A percentile compares a stretch with the other conserved stretches of the same genome.
Evolutionary conservation across 1,140 invertebrate genomes (phyloP).

Genomic region (Lucilia sericata): DNA sequence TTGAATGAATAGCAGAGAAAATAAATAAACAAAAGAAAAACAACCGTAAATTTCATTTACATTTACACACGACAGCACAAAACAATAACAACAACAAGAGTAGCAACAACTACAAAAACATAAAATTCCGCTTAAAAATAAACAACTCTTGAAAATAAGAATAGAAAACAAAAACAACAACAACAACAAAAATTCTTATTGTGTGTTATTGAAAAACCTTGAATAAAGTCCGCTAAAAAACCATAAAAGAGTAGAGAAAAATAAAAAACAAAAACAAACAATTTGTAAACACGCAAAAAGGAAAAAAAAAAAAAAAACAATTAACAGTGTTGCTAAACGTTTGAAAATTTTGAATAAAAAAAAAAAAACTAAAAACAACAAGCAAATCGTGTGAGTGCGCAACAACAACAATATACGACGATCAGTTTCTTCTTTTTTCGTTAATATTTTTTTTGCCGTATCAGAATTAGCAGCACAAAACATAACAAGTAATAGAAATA

Average conservation of each 20-base stretch:
- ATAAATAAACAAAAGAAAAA: slow-evolving; percentile 31
- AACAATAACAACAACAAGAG: not conserved
- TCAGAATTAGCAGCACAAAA: slow-evolving; percentile 32
- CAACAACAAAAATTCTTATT: slow-evolving; percentile 10
- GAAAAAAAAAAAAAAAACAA: not conserved
- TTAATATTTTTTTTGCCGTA: slow-evolving; percentile 6
- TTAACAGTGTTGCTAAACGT: not conserved
- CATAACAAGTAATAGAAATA: slow-evolving; percentile 35
- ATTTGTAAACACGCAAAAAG: slow-evolving; percentile 25
- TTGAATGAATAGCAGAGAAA: not conserved
- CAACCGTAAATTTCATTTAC: slow-evolving; percentile 26
- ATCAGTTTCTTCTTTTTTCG: slow-evolving; percentile 7
- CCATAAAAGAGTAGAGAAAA: not conserved
- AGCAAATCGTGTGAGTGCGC: not conserved
- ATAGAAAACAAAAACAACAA: not conserved
- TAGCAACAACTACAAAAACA: not conserved
- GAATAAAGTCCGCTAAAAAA: slow-evolving; percentile 34
- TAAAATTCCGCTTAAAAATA: slow-evolving; percentile 4
- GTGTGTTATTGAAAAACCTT: slow-evolving; percentile 37
- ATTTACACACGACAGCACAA: slow-evolving; percentile 10
- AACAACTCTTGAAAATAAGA: not conserved
- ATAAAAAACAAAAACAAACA: not conserved
- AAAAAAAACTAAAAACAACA: not conserved
- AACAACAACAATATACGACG: not conserved
- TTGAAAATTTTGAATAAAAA: not conserved